phyloP scores from a whole-genome alignment of 2,888 invertebrate species.

The Lycia hirtaria region DNA sequence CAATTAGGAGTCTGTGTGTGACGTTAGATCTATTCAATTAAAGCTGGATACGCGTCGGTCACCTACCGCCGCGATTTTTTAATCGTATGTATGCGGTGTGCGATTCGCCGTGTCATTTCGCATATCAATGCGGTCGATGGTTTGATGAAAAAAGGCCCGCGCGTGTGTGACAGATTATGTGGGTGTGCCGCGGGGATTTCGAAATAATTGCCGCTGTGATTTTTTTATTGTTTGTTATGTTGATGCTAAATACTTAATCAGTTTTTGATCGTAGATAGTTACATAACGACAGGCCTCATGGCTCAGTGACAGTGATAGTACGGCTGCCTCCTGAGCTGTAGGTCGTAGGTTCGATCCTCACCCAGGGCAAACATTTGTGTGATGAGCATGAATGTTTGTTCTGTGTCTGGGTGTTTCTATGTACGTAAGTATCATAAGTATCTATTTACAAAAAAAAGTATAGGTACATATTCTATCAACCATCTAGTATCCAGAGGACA shows the following conservation, averaged over 20 bases:
- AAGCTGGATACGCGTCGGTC: slow-evolving; percentile 75
- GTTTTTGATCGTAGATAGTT: too few species aligned
- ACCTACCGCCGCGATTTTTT: slow-evolving; percentile 84
- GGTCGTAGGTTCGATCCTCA: too few species aligned
- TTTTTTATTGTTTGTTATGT: slow-evolving; percentile 33
- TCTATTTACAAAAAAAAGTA: too few species aligned
- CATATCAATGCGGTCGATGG: slow-evolving; percentile 80
- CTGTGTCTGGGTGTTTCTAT: too few species aligned
- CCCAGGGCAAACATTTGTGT: too few species aligned
- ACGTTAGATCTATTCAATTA: slow-evolving; percentile 82
- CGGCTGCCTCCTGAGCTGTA: too few species aligned
- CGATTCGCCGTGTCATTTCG: slow-evolving; percentile 76
- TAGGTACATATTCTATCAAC: too few species aligned
- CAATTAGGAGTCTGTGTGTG: slow-evolving; percentile 80
- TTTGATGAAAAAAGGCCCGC: slow-evolving; percentile 76
- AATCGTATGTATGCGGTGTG: slow-evolving; percentile 83
- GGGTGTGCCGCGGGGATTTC: slow-evolving; percentile 58
- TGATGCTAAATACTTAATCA: not conserved
- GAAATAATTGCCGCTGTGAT: slow-evolving; percentile 47
- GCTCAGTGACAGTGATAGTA: too few species aligned
- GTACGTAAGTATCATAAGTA: too few species aligned
- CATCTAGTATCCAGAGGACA: too few species aligned
- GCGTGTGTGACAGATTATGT: slow-evolving; percentile 66
- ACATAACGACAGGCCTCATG: too few species aligned
- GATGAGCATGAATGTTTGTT: too few species aligned